Conservation (phyloP, 2,797 vertebrate genomes). For the Sebastes melanostomus region DNA sequence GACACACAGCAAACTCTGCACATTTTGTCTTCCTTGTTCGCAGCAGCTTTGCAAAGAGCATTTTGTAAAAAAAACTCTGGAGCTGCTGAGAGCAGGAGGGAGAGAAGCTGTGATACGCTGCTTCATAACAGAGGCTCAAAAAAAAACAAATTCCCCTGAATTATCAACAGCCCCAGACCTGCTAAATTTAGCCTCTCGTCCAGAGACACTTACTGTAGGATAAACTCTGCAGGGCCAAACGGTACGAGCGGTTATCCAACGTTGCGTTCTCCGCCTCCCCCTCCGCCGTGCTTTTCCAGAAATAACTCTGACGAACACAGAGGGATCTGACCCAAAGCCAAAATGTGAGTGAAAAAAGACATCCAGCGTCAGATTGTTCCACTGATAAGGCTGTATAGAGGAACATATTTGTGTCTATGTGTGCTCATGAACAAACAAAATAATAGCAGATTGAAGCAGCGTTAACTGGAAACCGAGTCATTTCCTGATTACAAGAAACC, state of each 20-base stretch:
- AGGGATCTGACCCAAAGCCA: conserved; percentile 55
- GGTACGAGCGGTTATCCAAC: conserved; percentile 54
- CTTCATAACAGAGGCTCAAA: conserved; percentile 54
- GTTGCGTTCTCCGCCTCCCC: conserved; percentile 44
- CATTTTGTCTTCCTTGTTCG: conserved; percentile 47
- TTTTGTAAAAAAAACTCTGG: conserved; percentile 61
- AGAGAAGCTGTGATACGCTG: conserved; percentile 29
- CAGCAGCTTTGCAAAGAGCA: conserved; percentile 26
- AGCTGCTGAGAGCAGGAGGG: conserved; percentile 26
- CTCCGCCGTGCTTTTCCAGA: conserved; percentile 41
- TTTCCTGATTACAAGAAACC: conserved; percentile 55
- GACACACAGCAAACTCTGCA: conserved; percentile 70
- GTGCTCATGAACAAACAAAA: conserved; percentile 37
- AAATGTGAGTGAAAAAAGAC: conserved; percentile 49
- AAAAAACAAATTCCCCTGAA: conserved; percentile 64
- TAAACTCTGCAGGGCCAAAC: conserved; percentile 59
- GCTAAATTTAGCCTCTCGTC: conserved; percentile 68
- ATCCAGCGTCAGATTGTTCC: conserved; percentile 60
- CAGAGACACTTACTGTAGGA: conserved; percentile 60
- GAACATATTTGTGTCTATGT: conserved; percentile 17
- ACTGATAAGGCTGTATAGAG: conserved; percentile 24
- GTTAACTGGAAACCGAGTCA: conserved; percentile 45
- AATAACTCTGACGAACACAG: conserved; percentile 66
- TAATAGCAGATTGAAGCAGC: conserved; percentile 28
- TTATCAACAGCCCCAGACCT: conserved; percentile 65